Percentiles rank a stretch among this genome's conserved stretches.
Evolutionary conservation across 2,888 invertebrate genomes (phyloP).

Genomic region (Phanerotoma sp.): DNA sequence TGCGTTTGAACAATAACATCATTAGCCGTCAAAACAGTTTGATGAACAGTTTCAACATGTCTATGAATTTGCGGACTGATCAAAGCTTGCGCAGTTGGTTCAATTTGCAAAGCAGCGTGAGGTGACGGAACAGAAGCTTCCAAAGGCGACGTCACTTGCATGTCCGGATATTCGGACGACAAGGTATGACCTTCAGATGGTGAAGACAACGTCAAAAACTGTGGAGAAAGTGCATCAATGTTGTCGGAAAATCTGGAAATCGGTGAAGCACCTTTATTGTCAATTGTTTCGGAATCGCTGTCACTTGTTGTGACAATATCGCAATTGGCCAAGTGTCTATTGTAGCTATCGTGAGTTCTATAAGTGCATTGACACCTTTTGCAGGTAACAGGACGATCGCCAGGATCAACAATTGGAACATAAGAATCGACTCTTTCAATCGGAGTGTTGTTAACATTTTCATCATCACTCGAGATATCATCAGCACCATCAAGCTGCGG

Average conservation of each 20-base stretch:
- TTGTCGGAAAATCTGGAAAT: conserved; percentile 48
- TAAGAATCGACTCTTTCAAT: conserved; percentile 38
- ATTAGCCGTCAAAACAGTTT: conserved; percentile 54
- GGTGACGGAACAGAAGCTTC: conserved; percentile 53
- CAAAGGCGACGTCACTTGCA: conserved; percentile 49
- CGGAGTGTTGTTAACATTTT: conserved; percentile 38
- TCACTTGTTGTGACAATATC: conserved; percentile 80
- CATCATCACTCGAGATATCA: conserved; percentile 63
- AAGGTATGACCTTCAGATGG: conserved; percentile 51
- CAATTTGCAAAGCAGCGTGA: conserved; percentile 49
- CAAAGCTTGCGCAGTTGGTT: conserved; percentile 51
- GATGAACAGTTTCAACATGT: conserved; percentile 53
- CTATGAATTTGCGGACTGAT: conserved; percentile 52
- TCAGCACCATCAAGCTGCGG: conserved; percentile 72
- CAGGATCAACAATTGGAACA: conserved; percentile 62
- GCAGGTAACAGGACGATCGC: conserved; percentile 80
- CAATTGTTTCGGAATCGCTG: conserved; percentile 73
- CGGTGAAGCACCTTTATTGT: conserved; percentile 48
- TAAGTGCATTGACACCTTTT: conserved; percentile 86
- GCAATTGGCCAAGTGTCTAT: conserved; percentile 75
- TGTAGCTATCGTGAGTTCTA: conserved; percentile 78
- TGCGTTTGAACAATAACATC: conserved; percentile 54
- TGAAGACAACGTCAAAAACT: conserved; percentile 47
- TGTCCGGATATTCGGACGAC: conserved; percentile 49
- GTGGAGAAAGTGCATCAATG: conserved; percentile 44